A percentile compares a stretch with the other conserved stretches of the same genome.
These are phyloP conservation scores for Notodonta ziczac DNA, from an alignment of 2,888 invertebrate genomes.

Conservation along the genomic window DNA sequence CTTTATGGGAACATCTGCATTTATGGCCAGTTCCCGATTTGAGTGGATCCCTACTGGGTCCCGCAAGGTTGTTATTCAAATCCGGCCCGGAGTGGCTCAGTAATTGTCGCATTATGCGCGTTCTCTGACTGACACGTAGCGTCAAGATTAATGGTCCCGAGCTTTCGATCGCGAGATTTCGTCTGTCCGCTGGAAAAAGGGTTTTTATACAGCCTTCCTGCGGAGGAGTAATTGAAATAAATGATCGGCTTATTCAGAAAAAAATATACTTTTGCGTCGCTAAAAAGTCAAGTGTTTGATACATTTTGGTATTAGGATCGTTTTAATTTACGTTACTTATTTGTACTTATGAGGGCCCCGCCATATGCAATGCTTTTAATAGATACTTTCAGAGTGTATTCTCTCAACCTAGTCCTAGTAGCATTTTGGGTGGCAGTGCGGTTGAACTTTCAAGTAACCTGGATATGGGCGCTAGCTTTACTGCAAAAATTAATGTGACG, in stretches of 20 bases:
- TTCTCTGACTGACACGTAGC: conserved; percentile 42
- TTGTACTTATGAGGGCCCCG: too few relatives aligned
- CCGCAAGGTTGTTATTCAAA: conserved; percentile 34
- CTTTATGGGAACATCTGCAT: conserved; percentile 38
- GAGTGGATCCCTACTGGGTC: conserved; percentile 6
- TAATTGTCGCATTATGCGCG: conserved; percentile 50
- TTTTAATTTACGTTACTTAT: background rate
- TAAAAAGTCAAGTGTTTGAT: conserved; percentile 28
- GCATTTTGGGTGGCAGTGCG: too few relatives aligned
- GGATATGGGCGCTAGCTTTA: too few relatives aligned
- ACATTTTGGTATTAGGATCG: conserved; percentile 17
- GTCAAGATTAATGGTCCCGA: conserved; percentile 43
- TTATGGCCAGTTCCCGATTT: conserved; percentile 29
- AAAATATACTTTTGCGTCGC: background rate
- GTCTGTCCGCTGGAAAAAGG: conserved; percentile 22
- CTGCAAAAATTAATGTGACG: too few relatives aligned
- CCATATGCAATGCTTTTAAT: too few relatives aligned
- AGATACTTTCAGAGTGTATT: too few relatives aligned
- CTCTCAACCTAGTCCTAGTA: too few relatives aligned
- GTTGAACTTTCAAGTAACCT: too few relatives aligned
- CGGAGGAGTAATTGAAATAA: conserved; percentile 46
- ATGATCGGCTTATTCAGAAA: conserved; percentile 31
- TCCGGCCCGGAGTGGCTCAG: conserved; percentile 18
- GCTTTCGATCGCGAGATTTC: conserved; percentile 33
- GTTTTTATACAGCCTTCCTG: conserved; percentile 36